Evolutionary conservation across 2,888 invertebrate genomes (phyloP).

Genomic region (Patella caerulea): DNA sequence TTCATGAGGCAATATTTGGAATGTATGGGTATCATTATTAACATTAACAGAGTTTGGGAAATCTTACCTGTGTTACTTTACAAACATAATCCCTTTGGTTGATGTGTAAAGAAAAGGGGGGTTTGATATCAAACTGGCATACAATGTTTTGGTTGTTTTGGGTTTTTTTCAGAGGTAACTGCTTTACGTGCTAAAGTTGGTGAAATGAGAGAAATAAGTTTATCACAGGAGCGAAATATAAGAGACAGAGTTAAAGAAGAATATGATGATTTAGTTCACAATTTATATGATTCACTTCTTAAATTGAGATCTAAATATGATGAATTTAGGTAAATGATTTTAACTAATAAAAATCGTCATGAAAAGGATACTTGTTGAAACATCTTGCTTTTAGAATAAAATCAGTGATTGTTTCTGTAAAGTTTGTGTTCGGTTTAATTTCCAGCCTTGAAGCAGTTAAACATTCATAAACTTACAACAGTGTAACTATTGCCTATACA

Average conservation of each 20-base stretch:
- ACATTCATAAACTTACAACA: no score
- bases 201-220: conserved; percentile 63
- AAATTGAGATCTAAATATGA: conserved; percentile 67
- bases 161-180: conserved; percentile 61
- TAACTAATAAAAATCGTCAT: no score
- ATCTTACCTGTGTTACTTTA: not conserved
- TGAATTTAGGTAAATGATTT: conserved; percentile 60
- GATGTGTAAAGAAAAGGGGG: not conserved
- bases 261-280: conserved; percentile 67
- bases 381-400: no score
- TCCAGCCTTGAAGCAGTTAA: no score
- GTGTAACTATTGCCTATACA: no score
- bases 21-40: no score
- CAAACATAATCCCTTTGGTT: not conserved
- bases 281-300: conserved; percentile 63
- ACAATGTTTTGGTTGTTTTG: not conserved
- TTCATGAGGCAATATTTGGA: no score
- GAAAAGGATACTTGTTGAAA: no score
- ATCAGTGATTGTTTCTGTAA: no score
- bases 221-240: conserved; percentile 62
- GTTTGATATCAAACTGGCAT: not conserved
- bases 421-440: no score
- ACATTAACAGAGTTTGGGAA: no score
- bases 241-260: conserved; percentile 66
- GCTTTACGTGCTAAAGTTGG: conserved; percentile 67